Evolutionary conservation across 2,113 vertebrate genomes (phyloP).

Genomic region (Pionites leucogaster): DNA sequence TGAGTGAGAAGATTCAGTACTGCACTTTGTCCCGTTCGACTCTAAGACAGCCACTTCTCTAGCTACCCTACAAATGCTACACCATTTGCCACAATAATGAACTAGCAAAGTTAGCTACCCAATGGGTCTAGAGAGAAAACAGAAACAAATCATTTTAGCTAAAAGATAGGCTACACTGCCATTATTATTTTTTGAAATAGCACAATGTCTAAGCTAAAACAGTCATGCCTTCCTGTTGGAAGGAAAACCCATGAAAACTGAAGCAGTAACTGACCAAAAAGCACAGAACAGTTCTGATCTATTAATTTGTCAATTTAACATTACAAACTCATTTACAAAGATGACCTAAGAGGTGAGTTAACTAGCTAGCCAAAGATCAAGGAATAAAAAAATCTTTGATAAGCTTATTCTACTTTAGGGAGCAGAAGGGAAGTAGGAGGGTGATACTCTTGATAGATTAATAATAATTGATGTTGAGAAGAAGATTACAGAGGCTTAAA

Average conservation of each 20-base stretch:
- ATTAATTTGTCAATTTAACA: not conserved
- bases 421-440: not conserved
- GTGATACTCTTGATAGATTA: not conserved
- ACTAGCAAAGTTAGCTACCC: not conserved
- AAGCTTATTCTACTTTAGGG: not conserved
- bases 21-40: rapidly evolving
- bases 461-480: not conserved
- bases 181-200: not conserved
- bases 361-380: not conserved
- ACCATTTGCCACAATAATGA: not conserved
- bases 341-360: not conserved
- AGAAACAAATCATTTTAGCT: not conserved
- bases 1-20: not conserved
- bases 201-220: not conserved
- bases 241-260: not conserved
- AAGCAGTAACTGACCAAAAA: not conserved
- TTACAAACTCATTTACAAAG: not conserved
- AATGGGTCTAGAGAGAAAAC: not conserved
- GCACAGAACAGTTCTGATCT: not conserved
- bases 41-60: not conserved
- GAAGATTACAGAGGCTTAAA: not conserved
- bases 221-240: not conserved
- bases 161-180: not conserved
- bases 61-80: not conserved
- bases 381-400: not conserved